Conservation (phyloP, 2,888 invertebrate genomes). For the Drosophila maculinotata region DNA sequence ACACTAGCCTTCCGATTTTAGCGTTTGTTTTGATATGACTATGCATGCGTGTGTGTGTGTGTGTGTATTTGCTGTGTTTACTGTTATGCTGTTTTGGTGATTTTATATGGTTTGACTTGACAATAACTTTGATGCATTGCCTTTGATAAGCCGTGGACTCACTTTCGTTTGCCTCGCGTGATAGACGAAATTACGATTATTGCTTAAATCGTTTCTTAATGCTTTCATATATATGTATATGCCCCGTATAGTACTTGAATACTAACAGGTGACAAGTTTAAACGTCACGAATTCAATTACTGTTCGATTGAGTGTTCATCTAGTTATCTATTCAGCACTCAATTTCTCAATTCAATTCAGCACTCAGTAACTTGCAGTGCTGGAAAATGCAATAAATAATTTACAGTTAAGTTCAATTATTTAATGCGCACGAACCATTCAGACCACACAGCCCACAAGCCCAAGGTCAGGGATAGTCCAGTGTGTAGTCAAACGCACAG, state of each 20-base stretch:
- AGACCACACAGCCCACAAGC: background rate
- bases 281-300: constrained; percentile 52
- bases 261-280: constrained; percentile 23
- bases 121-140: constrained; percentile 54
- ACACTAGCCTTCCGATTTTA: constrained; percentile 24
- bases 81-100: constrained; percentile 1
- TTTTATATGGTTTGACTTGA: constrained; percentile 28
- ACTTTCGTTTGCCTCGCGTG: constrained; percentile 41
- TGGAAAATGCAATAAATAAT: constrained; percentile 47
- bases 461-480: constrained; percentile 45
- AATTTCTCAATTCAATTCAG: constrained; percentile 30
- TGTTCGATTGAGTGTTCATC: background rate
- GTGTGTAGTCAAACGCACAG: constrained; percentile 20
- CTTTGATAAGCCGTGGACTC: constrained; percentile 46
- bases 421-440: constrained; percentile 9
- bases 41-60: background rate
- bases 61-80: constrained; percentile 6
- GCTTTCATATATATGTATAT: too few species aligned
- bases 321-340: background rate
- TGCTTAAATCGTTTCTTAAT: constrained; percentile 20
- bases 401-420: constrained; percentile 42
- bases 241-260: constrained; percentile 1
- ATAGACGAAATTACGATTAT: constrained; percentile 6
- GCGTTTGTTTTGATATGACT: constrained; percentile 25
- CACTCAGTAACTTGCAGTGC: constrained; percentile 24